Conservation (phyloP, 2,113 vertebrate genomes). For the Takifugu flavidus region DNA sequence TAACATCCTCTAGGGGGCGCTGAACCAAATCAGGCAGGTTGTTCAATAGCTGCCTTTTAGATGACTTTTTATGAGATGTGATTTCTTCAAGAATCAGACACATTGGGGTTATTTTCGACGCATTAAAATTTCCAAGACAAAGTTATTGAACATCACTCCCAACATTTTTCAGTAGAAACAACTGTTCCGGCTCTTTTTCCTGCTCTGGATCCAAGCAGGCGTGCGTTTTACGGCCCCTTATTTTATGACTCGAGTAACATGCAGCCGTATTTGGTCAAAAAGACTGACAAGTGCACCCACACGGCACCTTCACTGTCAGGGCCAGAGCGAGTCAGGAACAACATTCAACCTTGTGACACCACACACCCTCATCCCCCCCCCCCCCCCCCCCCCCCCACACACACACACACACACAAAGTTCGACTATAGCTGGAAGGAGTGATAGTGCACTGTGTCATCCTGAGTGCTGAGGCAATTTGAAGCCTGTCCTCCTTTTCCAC, state of each 20-base stretch:
- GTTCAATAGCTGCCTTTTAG: too few species aligned
- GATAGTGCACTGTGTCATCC: slow-evolving; percentile 48
- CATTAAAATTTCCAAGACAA: too few species aligned
- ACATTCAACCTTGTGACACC: slow-evolving; percentile 37
- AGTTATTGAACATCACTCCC: too few species aligned
- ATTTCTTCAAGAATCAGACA: too few species aligned
- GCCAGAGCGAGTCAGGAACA: slow-evolving; percentile 29
- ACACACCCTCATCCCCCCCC: slow-evolving; percentile 20
- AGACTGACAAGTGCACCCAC: slow-evolving; percentile 10
- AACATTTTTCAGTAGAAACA: too few species aligned
- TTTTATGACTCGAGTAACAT: slow-evolving; percentile 19
- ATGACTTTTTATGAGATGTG: too few species aligned
- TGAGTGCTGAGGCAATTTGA: slow-evolving; percentile 47
- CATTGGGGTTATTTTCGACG: too few species aligned
- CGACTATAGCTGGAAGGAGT: slow-evolving; percentile 41
- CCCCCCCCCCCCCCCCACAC: slow-evolving; percentile 19
- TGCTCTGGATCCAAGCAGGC: too few species aligned
- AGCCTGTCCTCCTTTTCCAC: slow-evolving; percentile 46
- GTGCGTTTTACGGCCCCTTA: background rate
- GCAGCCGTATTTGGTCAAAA: slow-evolving; percentile 11
- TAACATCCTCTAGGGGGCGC: too few species aligned
- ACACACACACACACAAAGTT: slow-evolving; percentile 16
- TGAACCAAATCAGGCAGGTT: too few species aligned
- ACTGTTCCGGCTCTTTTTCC: too few species aligned
- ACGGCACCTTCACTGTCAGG: slow-evolving; percentile 25